These are phyloP conservation scores for Austrofundulus limnaeus DNA, from an alignment of 2,113 vertebrate genomes.

Conservation along the genomic window DNA sequence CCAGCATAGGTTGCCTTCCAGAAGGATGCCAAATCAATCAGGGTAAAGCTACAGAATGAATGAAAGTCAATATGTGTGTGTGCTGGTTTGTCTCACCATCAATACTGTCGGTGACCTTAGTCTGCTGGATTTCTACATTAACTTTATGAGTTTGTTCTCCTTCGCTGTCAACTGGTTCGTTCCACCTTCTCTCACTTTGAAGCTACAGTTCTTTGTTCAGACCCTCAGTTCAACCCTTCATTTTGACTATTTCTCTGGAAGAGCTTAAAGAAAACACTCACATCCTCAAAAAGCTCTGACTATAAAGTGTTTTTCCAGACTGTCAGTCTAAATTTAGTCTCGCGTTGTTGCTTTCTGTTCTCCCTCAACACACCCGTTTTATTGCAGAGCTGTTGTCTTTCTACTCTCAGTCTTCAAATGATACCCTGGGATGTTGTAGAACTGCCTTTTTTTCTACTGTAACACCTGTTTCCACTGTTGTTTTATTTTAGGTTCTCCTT, in stretches of 20 bases:
- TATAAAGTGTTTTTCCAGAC: slow-evolving; percentile 36
- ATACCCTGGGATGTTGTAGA: background rate
- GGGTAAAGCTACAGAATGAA: no score
- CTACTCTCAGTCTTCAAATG: background rate
- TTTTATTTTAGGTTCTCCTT: background rate
- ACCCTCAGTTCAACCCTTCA: slow-evolving; percentile 9
- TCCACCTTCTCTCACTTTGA: background rate
- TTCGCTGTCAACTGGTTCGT: background rate
- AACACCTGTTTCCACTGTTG: background rate
- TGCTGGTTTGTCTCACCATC: slow-evolving; percentile 28
- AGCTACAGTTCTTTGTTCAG: slow-evolving; percentile 12
- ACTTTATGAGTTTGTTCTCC: slow-evolving; percentile 17
- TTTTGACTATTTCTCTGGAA: slow-evolving; percentile 32
- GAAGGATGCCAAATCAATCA: no score
- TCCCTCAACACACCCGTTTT: slow-evolving; percentile 2
- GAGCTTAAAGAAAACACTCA: slow-evolving; percentile 30
- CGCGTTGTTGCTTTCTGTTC: slow-evolving; percentile 7
- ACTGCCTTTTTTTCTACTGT: background rate
- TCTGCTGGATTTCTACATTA: slow-evolving; percentile 15
- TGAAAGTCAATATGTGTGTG: no score
- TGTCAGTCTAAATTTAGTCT: slow-evolving; percentile 38
- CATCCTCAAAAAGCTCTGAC: slow-evolving; percentile 1
- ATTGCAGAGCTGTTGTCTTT: background rate
- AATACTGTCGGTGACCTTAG: slow-evolving; percentile 43
- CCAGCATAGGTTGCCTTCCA: no score